Base-by-base conservation (phyloP, 2,113 vertebrate species). In the Carettochelys insculpta region DNA sequence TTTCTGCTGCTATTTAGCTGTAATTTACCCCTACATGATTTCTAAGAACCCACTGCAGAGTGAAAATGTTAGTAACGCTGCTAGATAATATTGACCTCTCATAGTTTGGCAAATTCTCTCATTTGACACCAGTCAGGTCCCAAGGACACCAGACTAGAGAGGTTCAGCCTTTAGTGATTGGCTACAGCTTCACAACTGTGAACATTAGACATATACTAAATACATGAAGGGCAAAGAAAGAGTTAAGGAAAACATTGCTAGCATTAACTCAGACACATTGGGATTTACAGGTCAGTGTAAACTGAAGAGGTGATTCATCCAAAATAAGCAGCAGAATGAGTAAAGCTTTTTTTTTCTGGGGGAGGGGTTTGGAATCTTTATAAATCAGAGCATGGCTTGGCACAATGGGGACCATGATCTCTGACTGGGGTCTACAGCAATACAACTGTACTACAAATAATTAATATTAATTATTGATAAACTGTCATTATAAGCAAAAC, bases 241-340 rank as follows among this genome's bases (percentile, higher is more conserved):
- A 71, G 86, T 88, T 94, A 79, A 77, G 34, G 58, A 65, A n/a
- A n/a, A n/a, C 58, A 29, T 34, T 50, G 27, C 27, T 87, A 17
- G 73, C 77, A 73, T 71, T 84, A 94, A 77, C 27, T 85, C 14
- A 0, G 61, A 38, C 58, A 43, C 43, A 91, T 91, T 65, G 53
- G 5, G 41, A 65, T 6, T 73, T 88, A 34, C 0, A 2, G 45
- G 11, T 81, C 25, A 56, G 41, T 43, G 12, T 48, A 79, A 91
- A 34, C 17, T 93, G 90, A 85, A 29, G 45, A 43, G 34, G 81
- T 81, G 48, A 91, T 14, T 6, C 51, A 86, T 47, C 7, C 19
- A 78, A 90, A 95, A 90, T 75, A 96, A 29, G 11, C n/a, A 3
- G 14, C 54, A 7, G 68, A 95, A 75, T 65, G 88, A 75, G 43